phyloP scores from a whole-genome alignment of 2,797 vertebrate genomes.

The Enteromius viviparus region DNA sequence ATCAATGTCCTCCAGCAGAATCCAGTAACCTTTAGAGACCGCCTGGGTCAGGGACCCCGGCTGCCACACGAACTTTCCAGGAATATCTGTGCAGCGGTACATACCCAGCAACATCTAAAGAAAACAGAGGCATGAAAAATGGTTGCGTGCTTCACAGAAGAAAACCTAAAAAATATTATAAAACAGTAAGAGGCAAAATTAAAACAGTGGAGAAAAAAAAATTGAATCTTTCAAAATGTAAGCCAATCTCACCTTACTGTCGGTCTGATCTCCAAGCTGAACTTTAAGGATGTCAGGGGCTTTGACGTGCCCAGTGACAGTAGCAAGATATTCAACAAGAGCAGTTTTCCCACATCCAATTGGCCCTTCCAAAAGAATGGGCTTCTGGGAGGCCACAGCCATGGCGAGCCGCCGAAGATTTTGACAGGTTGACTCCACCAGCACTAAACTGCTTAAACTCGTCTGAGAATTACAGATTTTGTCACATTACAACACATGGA shows the following conservation, averaged over 20 bases:
- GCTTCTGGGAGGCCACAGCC: slow-evolving; percentile 87
- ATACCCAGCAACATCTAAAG: slow-evolving; percentile 90
- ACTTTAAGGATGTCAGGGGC: slow-evolving; percentile 91
- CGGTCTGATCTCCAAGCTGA: slow-evolving; percentile 97
- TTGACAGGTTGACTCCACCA: slow-evolving; percentile 88
- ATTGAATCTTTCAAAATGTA: neutral
- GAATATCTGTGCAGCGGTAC: slow-evolving; percentile 96
- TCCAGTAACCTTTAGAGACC: slow-evolving; percentile 90
- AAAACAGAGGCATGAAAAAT: neutral
- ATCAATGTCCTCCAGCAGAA: slow-evolving; percentile 96
- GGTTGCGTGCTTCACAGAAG: neutral
- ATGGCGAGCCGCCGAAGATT: slow-evolving; percentile 90
- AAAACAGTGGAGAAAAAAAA: neutral
- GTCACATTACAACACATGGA: neutral
- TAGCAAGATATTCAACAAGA: slow-evolving; percentile 89
- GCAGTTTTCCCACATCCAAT: slow-evolving; percentile 96
- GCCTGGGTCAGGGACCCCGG: slow-evolving; percentile 93
- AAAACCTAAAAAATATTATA: neutral
- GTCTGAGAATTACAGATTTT: slow-evolving; percentile 32
- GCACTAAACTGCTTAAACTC: slow-evolving; percentile 74
- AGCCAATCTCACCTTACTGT: slow-evolving; percentile 90
- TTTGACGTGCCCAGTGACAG: slow-evolving; percentile 86
- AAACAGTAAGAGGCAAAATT: neutral
- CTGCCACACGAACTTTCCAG: slow-evolving; percentile 97
- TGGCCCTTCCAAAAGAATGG: slow-evolving; percentile 93